These are phyloP conservation scores for Seriola dumerili DNA, from an alignment of 2,113 vertebrate species.

Conservation along the genomic window DNA sequence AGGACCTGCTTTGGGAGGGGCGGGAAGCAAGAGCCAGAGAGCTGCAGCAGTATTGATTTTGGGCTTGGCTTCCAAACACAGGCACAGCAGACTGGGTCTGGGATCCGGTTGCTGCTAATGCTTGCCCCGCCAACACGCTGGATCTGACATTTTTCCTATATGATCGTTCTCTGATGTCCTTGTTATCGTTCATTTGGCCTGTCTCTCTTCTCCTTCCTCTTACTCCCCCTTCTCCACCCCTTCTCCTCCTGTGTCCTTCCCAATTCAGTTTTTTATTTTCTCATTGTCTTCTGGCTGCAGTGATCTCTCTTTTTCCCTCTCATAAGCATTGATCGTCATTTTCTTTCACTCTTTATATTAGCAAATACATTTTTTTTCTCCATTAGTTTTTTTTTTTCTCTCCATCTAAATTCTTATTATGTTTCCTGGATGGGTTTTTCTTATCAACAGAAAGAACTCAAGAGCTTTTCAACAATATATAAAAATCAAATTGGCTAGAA, in stretches of 20 bases:
- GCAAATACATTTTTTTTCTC: background rate
- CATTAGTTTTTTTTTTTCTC: background rate
- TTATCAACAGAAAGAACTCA: background rate
- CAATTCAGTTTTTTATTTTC: background rate
- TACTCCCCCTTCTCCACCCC: background rate
- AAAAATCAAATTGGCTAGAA: conserved; percentile 16
- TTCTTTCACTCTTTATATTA: background rate
- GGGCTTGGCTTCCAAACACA: conserved; percentile 68
- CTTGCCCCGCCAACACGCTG: conserved; percentile 29
- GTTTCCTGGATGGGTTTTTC: background rate
- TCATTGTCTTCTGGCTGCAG: background rate
- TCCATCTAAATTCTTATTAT: background rate
- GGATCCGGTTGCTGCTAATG: conserved; percentile 47
- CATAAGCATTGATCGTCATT: background rate
- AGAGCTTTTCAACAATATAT: background rate
- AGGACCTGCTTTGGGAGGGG: conserved; percentile 11
- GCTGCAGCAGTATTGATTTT: conserved; percentile 79
- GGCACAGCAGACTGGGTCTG: conserved; percentile 46
- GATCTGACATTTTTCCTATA: conserved; percentile 47
- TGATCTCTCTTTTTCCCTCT: background rate
- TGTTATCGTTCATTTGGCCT: conserved; percentile 23
- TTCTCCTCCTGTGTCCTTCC: background rate
- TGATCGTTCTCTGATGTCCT: conserved; percentile 29
- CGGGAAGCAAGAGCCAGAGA: conserved; percentile 22
- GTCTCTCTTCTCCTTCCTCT: background rate